Base-by-base conservation (phyloP, 1,140 invertebrate species). In the Aphelenchoides fujianensis region DNA sequence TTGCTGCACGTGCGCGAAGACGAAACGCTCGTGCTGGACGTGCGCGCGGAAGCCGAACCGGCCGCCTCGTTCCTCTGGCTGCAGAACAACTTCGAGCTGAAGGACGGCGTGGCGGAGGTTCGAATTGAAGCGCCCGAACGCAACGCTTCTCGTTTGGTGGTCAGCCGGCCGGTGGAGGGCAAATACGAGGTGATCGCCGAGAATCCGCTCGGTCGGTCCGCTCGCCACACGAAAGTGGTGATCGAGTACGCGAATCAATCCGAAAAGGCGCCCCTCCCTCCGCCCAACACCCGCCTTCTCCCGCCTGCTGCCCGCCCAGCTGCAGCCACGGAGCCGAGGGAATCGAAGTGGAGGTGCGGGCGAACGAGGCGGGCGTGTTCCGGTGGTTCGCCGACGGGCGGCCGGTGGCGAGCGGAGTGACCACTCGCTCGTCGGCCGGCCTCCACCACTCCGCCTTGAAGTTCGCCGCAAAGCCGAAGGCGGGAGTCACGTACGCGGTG, bases 51-150 rank as follows among this genome's bases (percentile, higher is more conserved):
- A 27, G 74, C 81, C 7, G 76, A 76, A 1, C 81, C 81, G 12
- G 77, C 41, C 55, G 80, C 81, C 7, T 41, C 68, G 19, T 82
- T 82, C 36, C 48, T 69, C 37, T 82, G 80, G 80, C 37, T 69
- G 34, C 53, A 76, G 23, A 82, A 82, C 61, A 82, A 82, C 52
- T 82, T 82, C 54, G 80, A 82, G 69, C 41, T 82, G 16, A 77
- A 79, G 52, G 19, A 16, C 1, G 75, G 72, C 37, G 69, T 78
- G 62, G n/a, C 70, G 23, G 69, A 73, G 19, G 63, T 81, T 7
- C 62, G 70, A 34, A 83, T 83, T 35, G 59, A 73, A 37, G 72
- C 55, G 30, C 37, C 64, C 12, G 71, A 48, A 12, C 67, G 72
- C 12, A 82, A 84, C 34, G 19, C 41, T 16, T 76, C 78, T 12